Conservation (phyloP, 2,888 invertebrate species). For the Spicauda simplicius region DNA sequence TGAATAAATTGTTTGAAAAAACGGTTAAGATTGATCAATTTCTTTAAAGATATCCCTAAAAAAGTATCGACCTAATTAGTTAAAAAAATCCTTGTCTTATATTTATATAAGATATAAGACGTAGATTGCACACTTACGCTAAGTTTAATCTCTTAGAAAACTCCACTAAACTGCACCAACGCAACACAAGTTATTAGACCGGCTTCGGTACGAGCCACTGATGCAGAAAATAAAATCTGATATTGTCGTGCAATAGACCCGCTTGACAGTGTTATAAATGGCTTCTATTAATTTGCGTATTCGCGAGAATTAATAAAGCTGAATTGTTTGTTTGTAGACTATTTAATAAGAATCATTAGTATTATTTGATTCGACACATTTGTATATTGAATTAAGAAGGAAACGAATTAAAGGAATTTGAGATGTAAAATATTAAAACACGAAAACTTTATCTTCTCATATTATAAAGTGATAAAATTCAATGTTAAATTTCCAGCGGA, state of each 20-base stretch:
- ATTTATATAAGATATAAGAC: not conserved
- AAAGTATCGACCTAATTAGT: not conserved
- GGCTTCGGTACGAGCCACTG: slow-evolving; percentile 30
- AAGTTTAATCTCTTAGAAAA: slow-evolving; percentile 27
- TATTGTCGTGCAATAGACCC: slow-evolving; percentile 19
- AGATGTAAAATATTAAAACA: too few species aligned
- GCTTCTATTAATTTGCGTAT: slow-evolving; percentile 27
- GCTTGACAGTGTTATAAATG: slow-evolving; percentile 29
- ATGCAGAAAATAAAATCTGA: slow-evolving; percentile 35
- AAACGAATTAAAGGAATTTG: too few species aligned
- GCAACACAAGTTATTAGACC: slow-evolving; percentile 30
- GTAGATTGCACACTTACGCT: not conserved
- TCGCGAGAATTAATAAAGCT: slow-evolving; percentile 12
- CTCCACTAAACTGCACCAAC: slow-evolving; percentile 22
- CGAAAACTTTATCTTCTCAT: not conserved
- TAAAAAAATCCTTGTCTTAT: not conserved
- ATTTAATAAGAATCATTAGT: not conserved
- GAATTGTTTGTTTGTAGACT: not conserved
- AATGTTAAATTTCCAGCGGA: not conserved
- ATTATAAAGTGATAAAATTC: not conserved
- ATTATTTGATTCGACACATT: not conserved
- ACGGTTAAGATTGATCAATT: not conserved
- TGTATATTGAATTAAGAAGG: too few species aligned
- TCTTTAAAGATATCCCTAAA: not conserved
- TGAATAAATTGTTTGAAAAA: not conserved